Evolutionary conservation across 2,113 vertebrate genomes (phyloP).

Genomic region (Macaca mulatta): DNA sequence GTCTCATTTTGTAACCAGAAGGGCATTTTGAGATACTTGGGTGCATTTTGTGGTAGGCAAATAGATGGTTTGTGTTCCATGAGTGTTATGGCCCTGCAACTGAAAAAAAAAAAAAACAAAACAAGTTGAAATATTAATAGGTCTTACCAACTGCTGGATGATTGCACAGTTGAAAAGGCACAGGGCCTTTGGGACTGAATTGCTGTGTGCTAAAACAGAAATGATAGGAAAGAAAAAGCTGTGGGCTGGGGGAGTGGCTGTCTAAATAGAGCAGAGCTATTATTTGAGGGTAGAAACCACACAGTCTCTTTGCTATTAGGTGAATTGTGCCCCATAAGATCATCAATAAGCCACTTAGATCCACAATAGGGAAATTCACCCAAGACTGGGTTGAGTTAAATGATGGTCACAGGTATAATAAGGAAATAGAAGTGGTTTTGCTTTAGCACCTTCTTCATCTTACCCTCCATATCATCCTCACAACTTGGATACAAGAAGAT

Average conservation of each 20-base stretch:
- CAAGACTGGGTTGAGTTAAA: not conserved
- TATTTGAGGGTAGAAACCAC: not conserved
- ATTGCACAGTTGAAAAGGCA: conserved; percentile 63
- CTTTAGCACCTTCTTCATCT: not conserved
- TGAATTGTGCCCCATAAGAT: not conserved
- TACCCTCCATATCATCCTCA: not conserved
- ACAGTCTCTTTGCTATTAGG: not conserved
- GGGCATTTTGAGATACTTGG: conserved; percentile 51
- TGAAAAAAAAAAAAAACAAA: conserved; percentile 41
- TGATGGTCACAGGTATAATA: not conserved
- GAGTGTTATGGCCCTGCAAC: conserved; percentile 48
- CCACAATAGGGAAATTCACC: not conserved
- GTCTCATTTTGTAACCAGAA: conserved; percentile 16
- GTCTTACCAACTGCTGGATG: conserved; percentile 59
- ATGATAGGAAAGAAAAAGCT: conserved; percentile 21
- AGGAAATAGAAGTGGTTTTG: not conserved
- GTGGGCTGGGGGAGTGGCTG: not conserved
- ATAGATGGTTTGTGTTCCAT: conserved; percentile 55
- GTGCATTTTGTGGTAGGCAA: conserved; percentile 48
- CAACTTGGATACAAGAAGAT: not conserved
- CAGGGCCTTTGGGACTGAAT: conserved; percentile 42
- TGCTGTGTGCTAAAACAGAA: conserved; percentile 25
- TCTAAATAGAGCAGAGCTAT: not conserved
- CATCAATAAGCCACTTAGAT: not conserved
- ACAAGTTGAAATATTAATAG: conserved; percentile 66